Evolutionary conservation across 2,888 invertebrate genomes (phyloP).

Genomic region (Erpobdella octoculata): DNA sequence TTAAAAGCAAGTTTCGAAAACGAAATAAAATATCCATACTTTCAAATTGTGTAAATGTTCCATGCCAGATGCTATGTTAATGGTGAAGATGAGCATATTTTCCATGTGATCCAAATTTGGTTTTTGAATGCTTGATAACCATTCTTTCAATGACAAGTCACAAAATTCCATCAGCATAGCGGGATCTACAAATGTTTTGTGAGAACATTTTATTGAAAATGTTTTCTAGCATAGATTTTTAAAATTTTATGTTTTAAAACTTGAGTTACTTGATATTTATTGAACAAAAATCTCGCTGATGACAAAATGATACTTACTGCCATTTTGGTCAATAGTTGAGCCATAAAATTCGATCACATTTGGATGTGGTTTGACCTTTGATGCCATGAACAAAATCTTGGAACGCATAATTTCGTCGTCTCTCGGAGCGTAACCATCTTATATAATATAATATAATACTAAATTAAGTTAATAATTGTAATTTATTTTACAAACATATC

Average conservation of each 20-base stretch:
- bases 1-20: no score
- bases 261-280: background rate
- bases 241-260: no score
- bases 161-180: conserved; percentile 27
- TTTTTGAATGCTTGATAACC: conserved; percentile 19
- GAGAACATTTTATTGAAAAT: no score
- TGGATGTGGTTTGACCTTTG: conserved; percentile 18
- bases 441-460: no score
- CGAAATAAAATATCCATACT: no score
- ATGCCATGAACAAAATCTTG: conserved; percentile 25
- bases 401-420: conserved; percentile 21
- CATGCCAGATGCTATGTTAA: conserved; percentile 27
- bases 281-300: background rate
- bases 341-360: conserved; percentile 25
- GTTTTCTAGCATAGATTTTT: no score
- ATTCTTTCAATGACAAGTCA: conserved; percentile 23
- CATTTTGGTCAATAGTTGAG: background rate
- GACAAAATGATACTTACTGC: background rate
- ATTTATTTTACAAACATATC: no score
- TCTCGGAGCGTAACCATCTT: no score
- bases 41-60: conserved; percentile 24
- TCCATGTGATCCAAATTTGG: conserved; percentile 3
- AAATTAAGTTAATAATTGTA: no score
- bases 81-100: conserved; percentile 19
- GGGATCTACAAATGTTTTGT: no score